phyloP scores from a whole-genome alignment of 1,140 invertebrate species.

The Frieseomelitta varia region DNA sequence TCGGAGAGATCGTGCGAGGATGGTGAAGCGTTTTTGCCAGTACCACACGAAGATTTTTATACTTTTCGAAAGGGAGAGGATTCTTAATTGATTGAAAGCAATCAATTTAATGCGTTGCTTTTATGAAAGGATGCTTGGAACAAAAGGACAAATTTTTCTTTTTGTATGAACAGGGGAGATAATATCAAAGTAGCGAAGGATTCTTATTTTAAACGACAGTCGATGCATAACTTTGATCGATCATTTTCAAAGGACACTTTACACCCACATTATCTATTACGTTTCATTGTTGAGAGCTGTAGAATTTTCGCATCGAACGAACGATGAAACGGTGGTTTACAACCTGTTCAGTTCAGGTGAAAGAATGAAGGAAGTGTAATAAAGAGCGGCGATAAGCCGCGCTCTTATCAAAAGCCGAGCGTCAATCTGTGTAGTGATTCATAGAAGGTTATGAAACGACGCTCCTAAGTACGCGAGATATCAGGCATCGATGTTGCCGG shows the following conservation, averaged over 20 bases:
- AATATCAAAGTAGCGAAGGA: neutral
- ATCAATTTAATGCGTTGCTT: neutral
- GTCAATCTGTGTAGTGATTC: conserved; percentile 10
- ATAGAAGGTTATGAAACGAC: conserved; percentile 2
- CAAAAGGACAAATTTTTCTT: neutral
- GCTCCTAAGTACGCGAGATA: neutral
- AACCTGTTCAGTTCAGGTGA: neutral
- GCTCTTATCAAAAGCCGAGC: neutral
- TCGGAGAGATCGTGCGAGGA: too few relatives aligned
- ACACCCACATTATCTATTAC: neutral
- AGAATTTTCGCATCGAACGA: neutral
- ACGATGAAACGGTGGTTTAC: neutral
- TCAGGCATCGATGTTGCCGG: neutral
- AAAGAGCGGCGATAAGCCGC: neutral
- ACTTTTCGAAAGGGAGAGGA: neutral
- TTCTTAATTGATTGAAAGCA: neutral
- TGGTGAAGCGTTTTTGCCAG: too few relatives aligned
- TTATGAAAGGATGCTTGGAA: neutral
- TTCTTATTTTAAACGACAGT: neutral
- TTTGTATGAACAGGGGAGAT: neutral
- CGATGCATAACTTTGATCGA: neutral
- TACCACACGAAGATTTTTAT: too few relatives aligned
- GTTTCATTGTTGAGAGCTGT: neutral
- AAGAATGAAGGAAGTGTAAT: neutral
- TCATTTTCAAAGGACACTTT: neutral